These are phyloP conservation scores for Nomada hirtipes DNA, from an alignment of 2,888 invertebrate genomes.

Conservation along the genomic window DNA sequence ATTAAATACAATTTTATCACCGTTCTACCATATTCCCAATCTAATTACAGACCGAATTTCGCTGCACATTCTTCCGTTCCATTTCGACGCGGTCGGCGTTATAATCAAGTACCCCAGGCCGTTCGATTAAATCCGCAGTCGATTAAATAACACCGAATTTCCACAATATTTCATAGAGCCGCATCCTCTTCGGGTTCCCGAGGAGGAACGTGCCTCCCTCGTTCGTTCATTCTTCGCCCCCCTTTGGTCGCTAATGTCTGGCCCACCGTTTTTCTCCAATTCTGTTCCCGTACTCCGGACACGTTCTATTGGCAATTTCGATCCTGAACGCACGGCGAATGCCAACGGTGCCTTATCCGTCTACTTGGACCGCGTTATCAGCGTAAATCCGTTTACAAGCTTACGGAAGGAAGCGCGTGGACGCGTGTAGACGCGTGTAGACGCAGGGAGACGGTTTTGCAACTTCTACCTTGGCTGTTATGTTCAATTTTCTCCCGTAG, in stretches of 20 bases:
- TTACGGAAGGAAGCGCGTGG: constrained; percentile 43
- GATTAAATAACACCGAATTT: constrained; percentile 51
- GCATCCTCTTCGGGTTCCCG: not conserved
- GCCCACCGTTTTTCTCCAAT: constrained; percentile 64
- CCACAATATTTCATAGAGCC: constrained; percentile 44
- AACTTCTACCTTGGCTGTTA: too few species aligned
- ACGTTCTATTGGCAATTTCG: constrained; percentile 78
- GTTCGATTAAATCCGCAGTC: constrained; percentile 27
- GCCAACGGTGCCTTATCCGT: constrained; percentile 68
- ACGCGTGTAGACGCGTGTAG: constrained; percentile 6
- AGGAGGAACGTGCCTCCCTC: constrained; percentile 21
- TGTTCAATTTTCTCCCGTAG: too few species aligned
- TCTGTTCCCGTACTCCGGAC: constrained; percentile 67
- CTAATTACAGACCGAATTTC: not conserved
- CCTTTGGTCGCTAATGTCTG: constrained; percentile 62
- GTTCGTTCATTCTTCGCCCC: constrained; percentile 52
- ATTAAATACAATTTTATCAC: not conserved
- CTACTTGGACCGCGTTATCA: constrained; percentile 62
- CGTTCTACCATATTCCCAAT: not conserved
- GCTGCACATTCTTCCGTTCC: not conserved
- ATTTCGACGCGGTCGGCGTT: not conserved
- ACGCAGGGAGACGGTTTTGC: too few species aligned
- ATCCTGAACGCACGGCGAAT: constrained; percentile 68
- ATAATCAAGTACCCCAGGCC: constrained; percentile 1
- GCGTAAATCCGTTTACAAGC: constrained; percentile 72